phyloP scores from a whole-genome alignment of 2,888 invertebrate species.

The Oxyscelio sp. region DNA sequence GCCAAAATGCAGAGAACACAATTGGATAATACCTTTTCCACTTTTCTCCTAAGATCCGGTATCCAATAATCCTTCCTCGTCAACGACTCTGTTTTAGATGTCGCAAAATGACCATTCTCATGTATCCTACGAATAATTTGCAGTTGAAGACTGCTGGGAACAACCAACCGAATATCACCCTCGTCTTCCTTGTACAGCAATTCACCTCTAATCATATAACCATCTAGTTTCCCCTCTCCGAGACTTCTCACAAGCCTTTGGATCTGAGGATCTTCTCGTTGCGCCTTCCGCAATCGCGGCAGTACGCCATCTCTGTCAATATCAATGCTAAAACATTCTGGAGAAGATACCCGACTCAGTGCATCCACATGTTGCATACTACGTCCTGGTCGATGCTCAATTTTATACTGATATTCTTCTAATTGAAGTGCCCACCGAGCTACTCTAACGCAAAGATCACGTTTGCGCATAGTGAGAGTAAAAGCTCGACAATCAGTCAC shows the following conservation, averaged over 20 bases:
- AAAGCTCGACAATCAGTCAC: slow-evolving; percentile 50
- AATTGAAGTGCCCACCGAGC: slow-evolving; percentile 9
- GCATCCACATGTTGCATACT: slow-evolving; percentile 32
- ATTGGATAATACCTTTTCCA: slow-evolving; percentile 8
- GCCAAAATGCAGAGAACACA: slow-evolving; percentile 16
- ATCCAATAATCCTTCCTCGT: slow-evolving; percentile 35
- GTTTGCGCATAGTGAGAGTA: slow-evolving; percentile 41
- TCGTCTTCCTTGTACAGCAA: slow-evolving; percentile 9
- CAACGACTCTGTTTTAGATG: neutral
- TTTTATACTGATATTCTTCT: slow-evolving; percentile 20
- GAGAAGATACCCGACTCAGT: slow-evolving; percentile 2
- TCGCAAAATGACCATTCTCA: slow-evolving; percentile 49
- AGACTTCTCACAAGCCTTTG: neutral
- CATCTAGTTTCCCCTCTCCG: neutral
- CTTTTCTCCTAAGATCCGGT: slow-evolving; percentile 3
- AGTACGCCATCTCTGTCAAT: neutral
- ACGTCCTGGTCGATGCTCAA: slow-evolving; percentile 21
- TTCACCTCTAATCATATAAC: neutral
- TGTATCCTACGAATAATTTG: slow-evolving; percentile 40
- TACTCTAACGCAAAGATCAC: slow-evolving; percentile 30
- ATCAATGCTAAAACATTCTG: neutral
- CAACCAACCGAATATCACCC: slow-evolving; percentile 14
- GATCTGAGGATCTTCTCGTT: neutral
- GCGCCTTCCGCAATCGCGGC: slow-evolving; percentile 4
- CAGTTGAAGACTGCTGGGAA: slow-evolving; percentile 22